Evolutionary conservation across 1,140 invertebrate genomes (phyloP).

Genomic region (Galleria mellonella): DNA sequence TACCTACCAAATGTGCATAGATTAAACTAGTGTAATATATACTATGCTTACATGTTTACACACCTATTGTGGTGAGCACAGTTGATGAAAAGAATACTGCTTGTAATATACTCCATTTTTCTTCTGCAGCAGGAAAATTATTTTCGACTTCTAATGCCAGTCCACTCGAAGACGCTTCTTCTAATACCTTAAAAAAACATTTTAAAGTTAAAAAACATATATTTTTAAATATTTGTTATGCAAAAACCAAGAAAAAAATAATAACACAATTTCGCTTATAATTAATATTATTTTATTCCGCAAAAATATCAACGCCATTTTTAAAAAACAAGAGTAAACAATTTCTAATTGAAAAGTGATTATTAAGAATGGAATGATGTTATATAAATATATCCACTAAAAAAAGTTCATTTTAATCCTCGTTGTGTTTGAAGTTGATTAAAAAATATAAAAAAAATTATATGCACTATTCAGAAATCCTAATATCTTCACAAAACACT

Average conservation of each 20-base stretch:
- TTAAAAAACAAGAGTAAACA: too few species aligned
- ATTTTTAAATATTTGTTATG: neutral
- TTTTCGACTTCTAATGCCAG: slow-evolving; percentile 74
- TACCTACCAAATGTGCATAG: neutral
- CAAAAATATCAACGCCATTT: too few species aligned
- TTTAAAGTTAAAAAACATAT: neutral
- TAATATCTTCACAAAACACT: too few species aligned
- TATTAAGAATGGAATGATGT: too few species aligned
- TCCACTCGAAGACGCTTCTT: slow-evolving; percentile 79
- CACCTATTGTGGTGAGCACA: slow-evolving; percentile 89
- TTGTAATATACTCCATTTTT: slow-evolving; percentile 85
- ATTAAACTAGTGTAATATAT: slow-evolving; percentile 3
- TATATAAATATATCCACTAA: too few species aligned
- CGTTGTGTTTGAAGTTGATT: too few species aligned
- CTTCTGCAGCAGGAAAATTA: slow-evolving; percentile 74
- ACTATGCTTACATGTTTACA: slow-evolving; percentile 66
- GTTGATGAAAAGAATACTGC: slow-evolving; percentile 90
- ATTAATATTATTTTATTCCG: too few species aligned
- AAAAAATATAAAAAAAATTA: too few species aligned
- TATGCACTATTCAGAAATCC: too few species aligned
- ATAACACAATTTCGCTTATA: too few species aligned
- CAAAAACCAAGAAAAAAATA: neutral
- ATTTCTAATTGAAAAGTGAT: too few species aligned
- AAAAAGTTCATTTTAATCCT: too few species aligned
- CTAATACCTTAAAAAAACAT: slow-evolving; percentile 65